Percentiles rank a stretch among this genome's conserved stretches.
These are phyloP conservation scores for Coenonympha arcania DNA, from an alignment of 2,888 invertebrate species.

Conservation along the genomic window DNA sequence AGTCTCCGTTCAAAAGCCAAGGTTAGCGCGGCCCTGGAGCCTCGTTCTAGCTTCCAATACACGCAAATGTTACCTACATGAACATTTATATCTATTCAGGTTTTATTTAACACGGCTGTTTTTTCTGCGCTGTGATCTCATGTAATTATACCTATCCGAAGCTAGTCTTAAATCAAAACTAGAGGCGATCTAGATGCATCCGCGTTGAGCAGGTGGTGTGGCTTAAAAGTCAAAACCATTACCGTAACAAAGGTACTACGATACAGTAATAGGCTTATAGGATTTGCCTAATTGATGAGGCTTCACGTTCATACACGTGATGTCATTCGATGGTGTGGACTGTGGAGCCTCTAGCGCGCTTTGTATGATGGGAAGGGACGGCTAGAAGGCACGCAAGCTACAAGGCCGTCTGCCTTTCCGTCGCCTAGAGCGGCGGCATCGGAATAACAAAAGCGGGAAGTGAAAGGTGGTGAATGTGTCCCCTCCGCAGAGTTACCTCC, in stretches of 20 bases:
- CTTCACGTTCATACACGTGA: slow-evolving; percentile 32
- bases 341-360: slow-evolving; percentile 27
- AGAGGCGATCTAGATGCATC: slow-evolving; percentile 1
- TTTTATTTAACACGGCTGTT: slow-evolving; percentile 45
- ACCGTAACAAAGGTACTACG: slow-evolving; percentile 23
- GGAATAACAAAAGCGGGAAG: slow-evolving; percentile 72
- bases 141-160: slow-evolving; percentile 50
- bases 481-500: slow-evolving; percentile 52
- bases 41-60: slow-evolving; percentile 48
- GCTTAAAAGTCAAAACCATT: background rate
- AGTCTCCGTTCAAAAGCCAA: slow-evolving; percentile 74
- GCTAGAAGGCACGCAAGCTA: slow-evolving; percentile 57
- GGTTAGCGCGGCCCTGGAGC: slow-evolving; percentile 67
- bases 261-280: slow-evolving; percentile 10
- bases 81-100: slow-evolving; percentile 43
- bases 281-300: slow-evolving; percentile 30
- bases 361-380: slow-evolving; percentile 59
- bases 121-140: slow-evolving; percentile 61
- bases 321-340: slow-evolving; percentile 37
- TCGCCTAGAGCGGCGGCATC: slow-evolving; percentile 58
- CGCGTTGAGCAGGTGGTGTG: slow-evolving; percentile 3
- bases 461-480: slow-evolving; percentile 73
- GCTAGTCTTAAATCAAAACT: slow-evolving; percentile 37
- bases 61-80: slow-evolving; percentile 58
- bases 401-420: slow-evolving; percentile 71